Base-by-base conservation (phyloP, 2,888 invertebrate genomes). In the Cryptocheilus praepositus region DNA sequence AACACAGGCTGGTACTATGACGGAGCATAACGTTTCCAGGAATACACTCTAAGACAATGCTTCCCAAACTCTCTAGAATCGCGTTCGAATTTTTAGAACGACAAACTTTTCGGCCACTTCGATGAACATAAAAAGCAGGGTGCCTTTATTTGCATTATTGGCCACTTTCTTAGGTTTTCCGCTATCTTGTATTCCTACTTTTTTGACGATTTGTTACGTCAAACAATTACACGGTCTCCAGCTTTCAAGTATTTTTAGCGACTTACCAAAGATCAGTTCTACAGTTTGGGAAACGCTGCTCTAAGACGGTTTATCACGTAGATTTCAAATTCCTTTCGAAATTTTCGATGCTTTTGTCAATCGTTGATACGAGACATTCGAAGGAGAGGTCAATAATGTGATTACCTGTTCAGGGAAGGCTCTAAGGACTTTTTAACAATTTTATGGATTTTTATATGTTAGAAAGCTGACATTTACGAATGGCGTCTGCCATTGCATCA, bases 401-500 rank as follows among this genome's bases (percentile, higher is more conserved):
- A 71, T 77, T 79, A 53, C 61, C 62, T 64, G 66, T 76, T 74
- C 63, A 70, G 76, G 70, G 57, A 74, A 76, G 63, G 68, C 66
- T 71, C 61, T 71, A 62, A 67, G 68, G 53, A 67, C 70, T 79
- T 79, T 82, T 73, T 77, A 75, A 72, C 54, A 65, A 73, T 70
- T 76, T 73, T 79, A 81, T 62, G 67, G 68, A 68, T 72, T 81
- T 83, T 83, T 80, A 67, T 75, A 79, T 73, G 72, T 77, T 74
- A 64, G 61, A 71, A 71, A 71, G 64, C 71, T 71, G 69, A 77
- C 74, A 79, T 76, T 81, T 73, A 76, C 74, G 76, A 72, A 16
- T 71, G 65, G 73, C 77, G 65, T 61, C 75, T 81, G 79, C 67
- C 79, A 79, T 82, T 76, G 79, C 74, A 80, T 83, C 81, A 84